These are phyloP conservation scores for Bos taurus DNA, from an alignment of 2,113 vertebrate genomes.

Conservation along the genomic window DNA sequence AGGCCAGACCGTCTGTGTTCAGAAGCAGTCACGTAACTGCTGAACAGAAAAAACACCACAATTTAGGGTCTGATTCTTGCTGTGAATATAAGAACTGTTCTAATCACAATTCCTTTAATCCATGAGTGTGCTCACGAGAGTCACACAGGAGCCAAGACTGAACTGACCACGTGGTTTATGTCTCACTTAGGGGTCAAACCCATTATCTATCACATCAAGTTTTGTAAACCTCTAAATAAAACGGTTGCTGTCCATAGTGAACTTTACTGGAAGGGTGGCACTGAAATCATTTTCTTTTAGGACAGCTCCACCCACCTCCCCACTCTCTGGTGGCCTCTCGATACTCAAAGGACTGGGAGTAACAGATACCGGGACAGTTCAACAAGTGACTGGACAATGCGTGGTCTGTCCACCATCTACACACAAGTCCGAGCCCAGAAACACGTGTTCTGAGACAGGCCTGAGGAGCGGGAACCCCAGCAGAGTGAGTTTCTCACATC, in stretches of 20 bases:
- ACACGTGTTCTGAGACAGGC: accelerated
- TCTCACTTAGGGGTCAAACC: neutral
- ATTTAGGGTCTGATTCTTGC: neutral
- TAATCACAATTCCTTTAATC: neutral
- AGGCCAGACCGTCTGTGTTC: neutral
- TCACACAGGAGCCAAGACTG: neutral
- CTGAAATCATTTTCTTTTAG: neutral
- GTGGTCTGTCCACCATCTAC: accelerated
- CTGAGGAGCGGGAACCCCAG: neutral
- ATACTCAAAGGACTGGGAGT: neutral
- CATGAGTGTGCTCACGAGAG: neutral
- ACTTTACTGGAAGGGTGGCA: neutral
- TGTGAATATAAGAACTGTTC: neutral
- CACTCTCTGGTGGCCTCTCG: neutral
- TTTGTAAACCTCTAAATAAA: neutral
- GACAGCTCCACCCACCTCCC: neutral
- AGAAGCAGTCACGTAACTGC: neutral
- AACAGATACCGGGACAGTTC: neutral
- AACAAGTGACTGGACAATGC: accelerated
- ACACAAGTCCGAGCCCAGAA: neutral
- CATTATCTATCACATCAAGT: neutral
- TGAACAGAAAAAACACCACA: neutral
- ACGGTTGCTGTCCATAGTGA: neutral
- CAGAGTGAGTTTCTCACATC: neutral
- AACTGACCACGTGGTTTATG: neutral